A percentile compares a stretch with the other conserved stretches of the same genome.
phyloP scores from a whole-genome alignment of 1,140 invertebrate genomes.

The Papilio polytes region DNA sequence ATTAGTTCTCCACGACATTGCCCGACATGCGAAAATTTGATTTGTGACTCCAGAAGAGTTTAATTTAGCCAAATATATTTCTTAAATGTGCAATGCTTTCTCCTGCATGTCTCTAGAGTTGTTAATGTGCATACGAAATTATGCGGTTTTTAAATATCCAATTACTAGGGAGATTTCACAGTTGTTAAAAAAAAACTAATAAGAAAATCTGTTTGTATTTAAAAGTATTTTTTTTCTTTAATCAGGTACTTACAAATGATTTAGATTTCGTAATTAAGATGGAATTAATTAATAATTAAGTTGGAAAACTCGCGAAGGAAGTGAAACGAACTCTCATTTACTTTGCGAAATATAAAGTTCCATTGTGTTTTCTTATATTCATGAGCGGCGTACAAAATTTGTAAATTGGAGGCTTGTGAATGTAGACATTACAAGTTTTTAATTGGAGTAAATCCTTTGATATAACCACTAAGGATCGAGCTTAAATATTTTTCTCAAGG shows the following conservation, averaged over 20 bases:
- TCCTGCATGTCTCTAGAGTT: neutral
- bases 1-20: slow-evolving; percentile 66
- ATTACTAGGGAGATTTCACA: too few relatives aligned
- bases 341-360: slow-evolving; percentile 14
- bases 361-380: slow-evolving; percentile 14
- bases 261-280: neutral
- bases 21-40: slow-evolving; percentile 52
- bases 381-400: slow-evolving; percentile 7
- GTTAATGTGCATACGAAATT: neutral
- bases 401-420: slow-evolving; percentile 15
- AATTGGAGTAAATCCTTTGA: slow-evolving; percentile 1
- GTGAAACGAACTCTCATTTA: slow-evolving; percentile 18
- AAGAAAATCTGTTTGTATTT: too few relatives aligned
- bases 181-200: neutral
- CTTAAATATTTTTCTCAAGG: neutral
- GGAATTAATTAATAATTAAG: slow-evolving; percentile 9
- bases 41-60: slow-evolving; percentile 44
- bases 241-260: neutral
- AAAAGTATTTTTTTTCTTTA: neutral
- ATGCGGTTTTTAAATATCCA: neutral
- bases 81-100: slow-evolving; percentile 1
- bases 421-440: neutral
- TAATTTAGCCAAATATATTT: slow-evolving; percentile 43
- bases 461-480: neutral
- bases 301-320: neutral